Evolutionary conservation across 2,888 invertebrate genomes (phyloP).

Genomic region (Leucophora obtusa): DNA sequence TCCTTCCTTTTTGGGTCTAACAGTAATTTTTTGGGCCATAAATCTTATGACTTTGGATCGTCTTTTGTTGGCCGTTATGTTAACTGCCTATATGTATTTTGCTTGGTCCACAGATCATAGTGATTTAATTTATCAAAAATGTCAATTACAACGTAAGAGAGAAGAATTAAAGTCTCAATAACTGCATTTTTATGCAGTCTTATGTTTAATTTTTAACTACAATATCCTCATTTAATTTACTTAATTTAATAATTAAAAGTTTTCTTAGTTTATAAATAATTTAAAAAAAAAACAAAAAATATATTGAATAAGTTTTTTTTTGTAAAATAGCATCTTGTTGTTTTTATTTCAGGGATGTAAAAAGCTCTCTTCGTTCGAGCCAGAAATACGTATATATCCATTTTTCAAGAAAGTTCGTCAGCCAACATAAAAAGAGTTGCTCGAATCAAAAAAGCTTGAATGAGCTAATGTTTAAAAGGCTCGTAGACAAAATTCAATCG

Average conservation of each 20-base stretch:
- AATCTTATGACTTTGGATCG: conserved; percentile 84
- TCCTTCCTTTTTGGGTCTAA: conserved; percentile 82
- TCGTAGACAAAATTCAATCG: too few relatives aligned
- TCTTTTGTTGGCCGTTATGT: conserved; percentile 79
- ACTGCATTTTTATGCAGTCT: too few relatives aligned
- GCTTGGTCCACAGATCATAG: conserved; percentile 82
- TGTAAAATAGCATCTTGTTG: too few relatives aligned
- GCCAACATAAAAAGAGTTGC: too few relatives aligned
- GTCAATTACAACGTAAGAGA: conserved; percentile 79
- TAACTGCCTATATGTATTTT: conserved; percentile 81
- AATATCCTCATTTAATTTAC: neutral
- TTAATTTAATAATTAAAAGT: neutral
- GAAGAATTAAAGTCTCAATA: conserved; percentile 75
- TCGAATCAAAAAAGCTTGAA: too few relatives aligned
- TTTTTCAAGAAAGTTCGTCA: too few relatives aligned
- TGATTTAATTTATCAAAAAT: conserved; percentile 81
- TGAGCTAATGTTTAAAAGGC: too few relatives aligned
- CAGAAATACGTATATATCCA: too few relatives aligned
- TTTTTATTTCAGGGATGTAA: too few relatives aligned
- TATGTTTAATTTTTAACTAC: too few relatives aligned
- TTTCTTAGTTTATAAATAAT: conserved; percentile 28
- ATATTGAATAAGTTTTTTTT: too few relatives aligned
- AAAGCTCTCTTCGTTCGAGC: too few relatives aligned
- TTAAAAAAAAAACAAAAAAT: neutral
- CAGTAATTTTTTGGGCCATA: conserved; percentile 81